A percentile compares a stretch with the other conserved stretches of the same genome.
Conservation (phyloP, 2,113 vertebrate genomes). For the Datnioides undecimradiatus region DNA sequence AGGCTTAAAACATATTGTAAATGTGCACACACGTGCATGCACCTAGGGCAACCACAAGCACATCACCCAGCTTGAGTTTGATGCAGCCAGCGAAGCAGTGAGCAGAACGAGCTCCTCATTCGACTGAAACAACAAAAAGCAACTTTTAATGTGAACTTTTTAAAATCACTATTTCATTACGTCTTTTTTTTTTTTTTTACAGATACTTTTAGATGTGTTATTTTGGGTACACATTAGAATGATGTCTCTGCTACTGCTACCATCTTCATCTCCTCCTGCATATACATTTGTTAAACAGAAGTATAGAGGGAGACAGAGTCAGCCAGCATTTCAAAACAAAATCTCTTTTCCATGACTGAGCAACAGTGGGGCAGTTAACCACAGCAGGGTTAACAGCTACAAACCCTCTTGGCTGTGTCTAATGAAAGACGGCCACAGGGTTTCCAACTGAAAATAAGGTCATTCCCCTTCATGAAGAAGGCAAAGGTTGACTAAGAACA, state of each 20-base stretch:
- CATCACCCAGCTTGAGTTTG: neutral
- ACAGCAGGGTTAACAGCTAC: conserved; percentile 17
- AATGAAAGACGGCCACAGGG: conserved; percentile 31
- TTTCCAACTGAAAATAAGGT: conserved; percentile 9
- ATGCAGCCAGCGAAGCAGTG: neutral
- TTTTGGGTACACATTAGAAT: neutral
- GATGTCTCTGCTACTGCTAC: neutral
- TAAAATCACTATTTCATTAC: neutral
- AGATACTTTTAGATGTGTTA: neutral
- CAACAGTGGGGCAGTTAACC: conserved; percentile 20
- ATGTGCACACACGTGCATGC: too few relatives aligned
- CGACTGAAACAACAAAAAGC: neutral
- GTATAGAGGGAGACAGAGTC: neutral
- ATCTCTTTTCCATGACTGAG: conserved; percentile 21
- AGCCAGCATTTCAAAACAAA: conserved; percentile 29
- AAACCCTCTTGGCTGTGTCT: conserved; percentile 13
- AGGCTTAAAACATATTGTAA: too few relatives aligned
- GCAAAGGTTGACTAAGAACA: too few relatives aligned
- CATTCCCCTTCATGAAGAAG: neutral
- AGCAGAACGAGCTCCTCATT: neutral
- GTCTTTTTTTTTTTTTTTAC: neutral
- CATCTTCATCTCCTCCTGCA: neutral
- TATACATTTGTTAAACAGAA: neutral
- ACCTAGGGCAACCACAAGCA: too few relatives aligned
- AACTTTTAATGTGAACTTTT: neutral